phyloP scores from a whole-genome alignment of 2,888 invertebrate species.

The Sylvicola cinctus region DNA sequence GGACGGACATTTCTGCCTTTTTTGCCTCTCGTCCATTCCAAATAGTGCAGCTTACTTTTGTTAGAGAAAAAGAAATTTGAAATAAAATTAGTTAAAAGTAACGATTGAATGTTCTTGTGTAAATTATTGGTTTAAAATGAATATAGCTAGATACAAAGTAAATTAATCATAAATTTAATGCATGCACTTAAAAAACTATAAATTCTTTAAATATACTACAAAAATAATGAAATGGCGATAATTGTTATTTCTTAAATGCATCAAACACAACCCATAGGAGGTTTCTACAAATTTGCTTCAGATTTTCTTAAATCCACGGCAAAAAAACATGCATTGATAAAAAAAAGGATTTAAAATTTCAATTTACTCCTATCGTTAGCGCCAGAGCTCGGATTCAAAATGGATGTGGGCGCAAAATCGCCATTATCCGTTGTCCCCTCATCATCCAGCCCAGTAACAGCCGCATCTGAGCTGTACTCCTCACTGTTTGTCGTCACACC shows the following conservation, averaged over 20 bases:
- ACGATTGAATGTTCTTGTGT: neutral
- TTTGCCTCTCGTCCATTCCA: slow-evolving; percentile 83
- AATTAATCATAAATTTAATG: no score
- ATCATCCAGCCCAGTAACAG: slow-evolving; percentile 42
- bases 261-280: no score
- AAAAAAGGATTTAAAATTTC: neutral
- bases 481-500: slow-evolving; percentile 71
- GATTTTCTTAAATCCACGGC: no score
- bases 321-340: no score
- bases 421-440: slow-evolving; percentile 30
- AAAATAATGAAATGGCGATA: no score
- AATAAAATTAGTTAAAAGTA: slow-evolving; percentile 2
- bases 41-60: slow-evolving; percentile 77
- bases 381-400: slow-evolving; percentile 45
- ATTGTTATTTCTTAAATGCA: no score
- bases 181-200: no score
- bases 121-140: neutral
- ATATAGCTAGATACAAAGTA: no score
- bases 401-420: slow-evolving; percentile 50
- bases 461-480: no score
- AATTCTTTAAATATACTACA: no score
- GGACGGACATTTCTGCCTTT: slow-evolving; percentile 79
- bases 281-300: no score
- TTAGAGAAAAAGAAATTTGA: neutral
- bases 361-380: slow-evolving; percentile 52